Evolutionary conservation across 1,140 invertebrate genomes (phyloP).

Genomic region (Pomacea maculata): DNA sequence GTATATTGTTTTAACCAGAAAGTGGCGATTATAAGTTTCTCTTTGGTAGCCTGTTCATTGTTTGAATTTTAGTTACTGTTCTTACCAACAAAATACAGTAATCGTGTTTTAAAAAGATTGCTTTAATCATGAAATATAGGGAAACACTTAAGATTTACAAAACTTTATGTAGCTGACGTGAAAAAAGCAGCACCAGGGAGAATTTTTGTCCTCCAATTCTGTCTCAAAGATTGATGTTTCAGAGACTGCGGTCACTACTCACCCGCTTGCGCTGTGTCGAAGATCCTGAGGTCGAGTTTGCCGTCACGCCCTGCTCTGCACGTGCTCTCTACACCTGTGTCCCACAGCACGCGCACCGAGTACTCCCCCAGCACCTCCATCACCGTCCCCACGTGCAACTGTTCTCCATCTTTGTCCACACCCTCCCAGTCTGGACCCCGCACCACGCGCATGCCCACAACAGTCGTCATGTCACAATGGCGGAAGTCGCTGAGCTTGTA

Average conservation of each 20-base stretch:
- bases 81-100: too few relatives aligned
- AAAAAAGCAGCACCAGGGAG: too few relatives aligned
- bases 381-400: constrained; percentile 38
- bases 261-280: constrained; percentile 35
- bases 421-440: constrained; percentile 38
- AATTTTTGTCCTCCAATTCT: too few relatives aligned
- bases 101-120: too few relatives aligned
- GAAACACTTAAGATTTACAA: too few relatives aligned
- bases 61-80: too few relatives aligned
- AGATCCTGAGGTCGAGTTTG: constrained; percentile 33
- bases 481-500: neutral
- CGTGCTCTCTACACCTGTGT: constrained; percentile 22
- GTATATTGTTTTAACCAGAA: neutral
- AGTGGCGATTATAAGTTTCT: neutral
- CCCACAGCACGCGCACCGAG: constrained; percentile 30
- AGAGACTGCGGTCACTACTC: neutral
- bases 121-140: too few relatives aligned
- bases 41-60: too few relatives aligned
- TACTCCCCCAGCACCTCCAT: constrained; percentile 8
- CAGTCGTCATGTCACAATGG: neutral
- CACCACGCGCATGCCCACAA: constrained; percentile 32
- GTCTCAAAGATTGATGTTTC: too few relatives aligned
- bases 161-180: too few relatives aligned
- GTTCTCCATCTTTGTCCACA: constrained; percentile 33
- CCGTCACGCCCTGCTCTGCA: constrained; percentile 17